Evolutionary conservation across 2,113 vertebrate species (phyloP).

Genomic region (Ivindomyrus marchei): DNA sequence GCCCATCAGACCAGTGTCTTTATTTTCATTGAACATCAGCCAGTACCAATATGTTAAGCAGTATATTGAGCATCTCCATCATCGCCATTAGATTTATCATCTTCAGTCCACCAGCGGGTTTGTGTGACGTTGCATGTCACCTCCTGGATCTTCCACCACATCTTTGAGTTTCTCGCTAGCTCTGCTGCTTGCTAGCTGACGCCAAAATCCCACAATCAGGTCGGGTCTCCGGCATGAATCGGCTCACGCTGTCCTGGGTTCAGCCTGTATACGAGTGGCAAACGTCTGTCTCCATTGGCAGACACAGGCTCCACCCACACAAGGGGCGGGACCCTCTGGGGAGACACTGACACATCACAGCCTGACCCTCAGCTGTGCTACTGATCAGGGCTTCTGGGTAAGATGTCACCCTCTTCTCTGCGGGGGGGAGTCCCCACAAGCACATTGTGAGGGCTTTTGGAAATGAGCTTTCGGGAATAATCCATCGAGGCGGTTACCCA

Average conservation of each 20-base stretch:
- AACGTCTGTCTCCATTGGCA: not conserved
- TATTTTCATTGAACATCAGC: not conserved
- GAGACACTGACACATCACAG: not conserved
- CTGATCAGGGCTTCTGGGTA: not conserved
- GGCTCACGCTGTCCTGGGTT: not conserved
- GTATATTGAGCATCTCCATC: not conserved
- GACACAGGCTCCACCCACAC: not conserved
- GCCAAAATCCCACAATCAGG: not conserved
- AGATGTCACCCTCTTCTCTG: not conserved
- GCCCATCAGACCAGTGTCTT: not conserved
- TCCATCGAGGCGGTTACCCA: not conserved
- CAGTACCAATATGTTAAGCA: not conserved
- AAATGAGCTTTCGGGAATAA: not conserved
- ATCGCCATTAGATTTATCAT: not conserved
- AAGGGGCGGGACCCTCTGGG: not conserved
- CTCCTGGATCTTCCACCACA: not conserved
- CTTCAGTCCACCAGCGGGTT: not conserved
- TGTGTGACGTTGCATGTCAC: not conserved
- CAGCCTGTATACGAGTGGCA: not conserved
- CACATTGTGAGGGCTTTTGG: not conserved
- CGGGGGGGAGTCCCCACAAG: not conserved
- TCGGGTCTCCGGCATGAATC: not conserved
- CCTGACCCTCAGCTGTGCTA: not conserved
- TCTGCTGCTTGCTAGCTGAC: not conserved
- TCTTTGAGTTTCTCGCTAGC: not conserved